Conservation (phyloP, 1,140 invertebrate species). For the Hydropsyche tenuis region DNA sequence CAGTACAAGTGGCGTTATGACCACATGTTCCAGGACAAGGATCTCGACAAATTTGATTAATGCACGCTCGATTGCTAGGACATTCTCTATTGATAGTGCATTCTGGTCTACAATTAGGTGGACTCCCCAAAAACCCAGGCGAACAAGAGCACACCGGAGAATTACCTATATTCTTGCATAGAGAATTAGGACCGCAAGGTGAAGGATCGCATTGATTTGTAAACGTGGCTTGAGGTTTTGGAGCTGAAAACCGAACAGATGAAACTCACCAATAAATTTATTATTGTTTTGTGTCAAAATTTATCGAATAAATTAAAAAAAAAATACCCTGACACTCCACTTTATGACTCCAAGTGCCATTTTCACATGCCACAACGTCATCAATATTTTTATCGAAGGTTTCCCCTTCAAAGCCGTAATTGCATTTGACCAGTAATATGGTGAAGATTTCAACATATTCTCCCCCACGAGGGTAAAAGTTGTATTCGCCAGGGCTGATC, state of each 20-base stretch:
- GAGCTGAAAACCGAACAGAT: constrained; percentile 11
- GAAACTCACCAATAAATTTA: no score
- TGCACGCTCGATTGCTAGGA: constrained; percentile 72
- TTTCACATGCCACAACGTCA: no score
- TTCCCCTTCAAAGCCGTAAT: no score
- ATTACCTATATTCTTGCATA: constrained; percentile 74
- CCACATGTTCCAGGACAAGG: constrained; percentile 78
- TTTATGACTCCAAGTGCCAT: no score
- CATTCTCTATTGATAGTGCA: constrained; percentile 78
- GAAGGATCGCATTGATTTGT: constrained; percentile 70
- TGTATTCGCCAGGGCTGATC: no score
- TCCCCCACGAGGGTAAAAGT: no score
- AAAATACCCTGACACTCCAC: no score
- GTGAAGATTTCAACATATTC: no score
- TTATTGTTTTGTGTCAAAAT: no score
- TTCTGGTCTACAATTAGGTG: constrained; percentile 72
- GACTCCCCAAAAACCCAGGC: constrained; percentile 75
- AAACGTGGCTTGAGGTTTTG: constrained; percentile 52
- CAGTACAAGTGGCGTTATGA: constrained; percentile 72
- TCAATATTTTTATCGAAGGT: no score
- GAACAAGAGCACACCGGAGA: constrained; percentile 77
- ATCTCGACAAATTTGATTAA: constrained; percentile 72
- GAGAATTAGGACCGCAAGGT: constrained; percentile 75
- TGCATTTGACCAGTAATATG: no score
- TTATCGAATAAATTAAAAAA: no score